These are phyloP conservation scores for Scomber colias DNA, from an alignment of 2,113 vertebrate genomes.

Conservation along the genomic window DNA sequence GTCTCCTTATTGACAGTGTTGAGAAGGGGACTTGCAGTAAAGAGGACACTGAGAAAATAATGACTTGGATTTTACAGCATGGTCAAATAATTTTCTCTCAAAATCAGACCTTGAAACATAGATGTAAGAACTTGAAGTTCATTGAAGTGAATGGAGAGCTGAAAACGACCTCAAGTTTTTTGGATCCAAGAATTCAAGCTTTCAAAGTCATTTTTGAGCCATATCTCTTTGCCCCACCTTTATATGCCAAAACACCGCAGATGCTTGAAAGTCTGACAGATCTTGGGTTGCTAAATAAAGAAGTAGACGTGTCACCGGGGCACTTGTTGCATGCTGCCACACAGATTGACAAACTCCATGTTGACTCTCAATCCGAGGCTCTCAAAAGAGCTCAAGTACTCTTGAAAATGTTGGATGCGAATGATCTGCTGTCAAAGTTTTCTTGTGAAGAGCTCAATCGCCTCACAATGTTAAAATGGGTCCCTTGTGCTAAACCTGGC, in stretches of 20 bases:
- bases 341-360: slow-evolving; percentile 63
- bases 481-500: slow-evolving; percentile 72
- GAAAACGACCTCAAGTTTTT: slow-evolving; percentile 68
- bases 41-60: slow-evolving; percentile 73
- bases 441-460: slow-evolving; percentile 52
- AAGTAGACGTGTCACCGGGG: slow-evolving; percentile 73
- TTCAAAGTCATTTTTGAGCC: slow-evolving; percentile 84
- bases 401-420: slow-evolving; percentile 80
- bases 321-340: slow-evolving; percentile 81
- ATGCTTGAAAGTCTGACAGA: slow-evolving; percentile 79
- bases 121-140: slow-evolving; percentile 77
- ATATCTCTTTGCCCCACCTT: slow-evolving; percentile 79
- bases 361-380: slow-evolving; percentile 27
- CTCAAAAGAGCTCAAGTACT: slow-evolving; percentile 78
- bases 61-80: slow-evolving; percentile 87
- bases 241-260: slow-evolving; percentile 64
- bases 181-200: slow-evolving; percentile 79
- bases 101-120: slow-evolving; percentile 69
- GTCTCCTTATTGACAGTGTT: slow-evolving; percentile 77
- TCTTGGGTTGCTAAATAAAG: slow-evolving; percentile 82
- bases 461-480: slow-evolving; percentile 82
- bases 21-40: slow-evolving; percentile 53
- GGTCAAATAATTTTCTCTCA: slow-evolving; percentile 84
- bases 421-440: slow-evolving; percentile 78
- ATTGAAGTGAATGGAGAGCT: slow-evolving; percentile 63